Evolutionary conservation across 2,888 invertebrate species (phyloP).

Genomic region (Melikaiella ostensackeni): DNA sequence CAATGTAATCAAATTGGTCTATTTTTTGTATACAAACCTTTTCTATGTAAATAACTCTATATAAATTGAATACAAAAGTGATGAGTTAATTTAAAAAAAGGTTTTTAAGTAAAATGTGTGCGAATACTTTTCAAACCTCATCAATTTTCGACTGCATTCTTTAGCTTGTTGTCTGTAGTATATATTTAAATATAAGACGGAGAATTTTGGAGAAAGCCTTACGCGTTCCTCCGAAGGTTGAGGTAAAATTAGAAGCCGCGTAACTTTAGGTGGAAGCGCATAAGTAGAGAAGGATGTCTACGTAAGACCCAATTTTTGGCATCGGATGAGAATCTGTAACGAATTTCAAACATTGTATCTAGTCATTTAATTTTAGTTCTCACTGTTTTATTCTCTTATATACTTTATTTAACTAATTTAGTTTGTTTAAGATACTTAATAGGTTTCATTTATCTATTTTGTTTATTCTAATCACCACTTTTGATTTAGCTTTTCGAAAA

Average conservation of each 20-base stretch:
- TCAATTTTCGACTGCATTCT: background rate
- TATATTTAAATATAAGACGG: constrained; percentile 47
- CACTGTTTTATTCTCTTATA: background rate
- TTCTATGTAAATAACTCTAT: too few species aligned
- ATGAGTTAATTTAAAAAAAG: background rate
- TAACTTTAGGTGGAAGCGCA: constrained; percentile 52
- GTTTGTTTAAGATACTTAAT: background rate
- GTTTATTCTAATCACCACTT: background rate
- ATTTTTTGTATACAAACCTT: too few species aligned
- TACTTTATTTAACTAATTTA: background rate
- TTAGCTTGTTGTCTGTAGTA: constrained; percentile 42
- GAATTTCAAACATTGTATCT: background rate
- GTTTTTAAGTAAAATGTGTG: background rate
- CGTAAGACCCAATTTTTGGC: constrained; percentile 11
- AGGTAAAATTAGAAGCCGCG: constrained; percentile 54
- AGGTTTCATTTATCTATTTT: background rate
- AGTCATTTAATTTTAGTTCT: background rate
- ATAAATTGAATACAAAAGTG: background rate
- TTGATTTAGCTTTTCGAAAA: background rate
- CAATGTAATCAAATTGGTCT: too few species aligned
- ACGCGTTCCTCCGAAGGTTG: constrained; percentile 56
- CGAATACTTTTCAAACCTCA: background rate
- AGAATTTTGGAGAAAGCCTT: constrained; percentile 49
- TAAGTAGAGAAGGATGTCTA: constrained; percentile 21
- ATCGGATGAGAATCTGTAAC: background rate